These are phyloP conservation scores for Xestia rhomboidea DNA, from an alignment of 2,888 invertebrate species.

Conservation along the genomic window DNA sequence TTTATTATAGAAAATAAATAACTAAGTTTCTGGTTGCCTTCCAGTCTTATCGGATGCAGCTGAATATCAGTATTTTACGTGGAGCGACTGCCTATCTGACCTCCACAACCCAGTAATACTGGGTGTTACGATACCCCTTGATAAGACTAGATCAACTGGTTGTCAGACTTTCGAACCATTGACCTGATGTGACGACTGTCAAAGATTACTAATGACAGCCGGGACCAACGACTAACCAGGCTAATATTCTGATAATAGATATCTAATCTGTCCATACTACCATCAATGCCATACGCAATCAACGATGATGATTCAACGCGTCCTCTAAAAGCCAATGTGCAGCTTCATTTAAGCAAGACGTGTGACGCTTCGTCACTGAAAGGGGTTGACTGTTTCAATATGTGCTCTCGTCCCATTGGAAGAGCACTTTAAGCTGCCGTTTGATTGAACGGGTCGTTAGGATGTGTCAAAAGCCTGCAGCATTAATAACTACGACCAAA, in stretches of 20 bases:
- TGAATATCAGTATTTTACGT: no score
- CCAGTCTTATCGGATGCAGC: no score
- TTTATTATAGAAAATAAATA: no score
- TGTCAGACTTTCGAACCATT: no score
- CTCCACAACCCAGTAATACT: no score
- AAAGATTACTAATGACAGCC: no score
- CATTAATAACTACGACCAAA: conserved; percentile 58
- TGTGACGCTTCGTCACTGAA: conserved; percentile 31
- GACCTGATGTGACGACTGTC: no score
- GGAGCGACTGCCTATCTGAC: no score
- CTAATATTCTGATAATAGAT: background rate
- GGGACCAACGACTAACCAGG: no score
- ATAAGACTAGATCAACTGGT: no score
- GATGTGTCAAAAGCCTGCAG: conserved; percentile 63
- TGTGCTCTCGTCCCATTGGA: conserved; percentile 52
- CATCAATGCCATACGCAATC: background rate
- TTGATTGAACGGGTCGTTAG: conserved; percentile 67
- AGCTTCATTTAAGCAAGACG: conserved; percentile 26
- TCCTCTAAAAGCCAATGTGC: conserved; percentile 23
- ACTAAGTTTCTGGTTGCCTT: no score
- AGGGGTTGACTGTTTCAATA: conserved; percentile 60
- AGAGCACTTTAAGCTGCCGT: conserved; percentile 65
- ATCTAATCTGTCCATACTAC: background rate
- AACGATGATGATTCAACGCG: background rate
- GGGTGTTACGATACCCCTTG: no score